phyloP scores from a whole-genome alignment of 2,113 vertebrate genomes.

The Anthoscopus minutus region DNA sequence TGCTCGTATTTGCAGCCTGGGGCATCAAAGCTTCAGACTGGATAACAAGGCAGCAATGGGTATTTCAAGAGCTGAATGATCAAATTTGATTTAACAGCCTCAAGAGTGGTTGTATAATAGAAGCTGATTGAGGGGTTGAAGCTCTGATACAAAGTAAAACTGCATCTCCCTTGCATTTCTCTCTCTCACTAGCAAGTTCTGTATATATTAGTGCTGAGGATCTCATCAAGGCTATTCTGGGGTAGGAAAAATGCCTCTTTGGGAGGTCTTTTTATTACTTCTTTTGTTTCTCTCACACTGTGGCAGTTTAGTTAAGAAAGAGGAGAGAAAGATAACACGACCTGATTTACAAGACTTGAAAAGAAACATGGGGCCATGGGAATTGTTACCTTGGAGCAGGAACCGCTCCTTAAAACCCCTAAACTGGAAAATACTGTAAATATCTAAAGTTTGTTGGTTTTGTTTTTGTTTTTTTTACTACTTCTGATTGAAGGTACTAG shows the following conservation, averaged over 20 bases:
- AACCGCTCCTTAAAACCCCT: background rate
- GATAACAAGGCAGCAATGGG: background rate
- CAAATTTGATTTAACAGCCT: background rate
- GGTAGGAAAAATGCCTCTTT: background rate
- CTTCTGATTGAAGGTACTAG: background rate
- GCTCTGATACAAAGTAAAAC: background rate
- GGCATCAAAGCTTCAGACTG: background rate
- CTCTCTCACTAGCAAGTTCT: background rate
- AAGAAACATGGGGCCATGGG: background rate
- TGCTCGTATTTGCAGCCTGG: background rate
- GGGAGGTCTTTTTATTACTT: background rate
- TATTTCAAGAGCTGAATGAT: background rate
- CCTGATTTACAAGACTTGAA: background rate
- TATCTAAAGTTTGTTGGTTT: too few relatives aligned
- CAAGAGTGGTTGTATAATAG: background rate
- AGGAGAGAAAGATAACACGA: fast-evolving
- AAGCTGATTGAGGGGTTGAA: background rate
- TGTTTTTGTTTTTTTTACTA: background rate
- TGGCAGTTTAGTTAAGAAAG: background rate
- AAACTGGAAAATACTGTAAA: background rate
- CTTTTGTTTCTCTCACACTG: background rate
- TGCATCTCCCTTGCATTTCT: background rate
- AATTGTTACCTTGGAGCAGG: background rate
- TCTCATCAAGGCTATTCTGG: background rate
- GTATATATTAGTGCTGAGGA: background rate